Base-by-base conservation (phyloP, 2,113 vertebrate species). In the Petromus typicus region DNA sequence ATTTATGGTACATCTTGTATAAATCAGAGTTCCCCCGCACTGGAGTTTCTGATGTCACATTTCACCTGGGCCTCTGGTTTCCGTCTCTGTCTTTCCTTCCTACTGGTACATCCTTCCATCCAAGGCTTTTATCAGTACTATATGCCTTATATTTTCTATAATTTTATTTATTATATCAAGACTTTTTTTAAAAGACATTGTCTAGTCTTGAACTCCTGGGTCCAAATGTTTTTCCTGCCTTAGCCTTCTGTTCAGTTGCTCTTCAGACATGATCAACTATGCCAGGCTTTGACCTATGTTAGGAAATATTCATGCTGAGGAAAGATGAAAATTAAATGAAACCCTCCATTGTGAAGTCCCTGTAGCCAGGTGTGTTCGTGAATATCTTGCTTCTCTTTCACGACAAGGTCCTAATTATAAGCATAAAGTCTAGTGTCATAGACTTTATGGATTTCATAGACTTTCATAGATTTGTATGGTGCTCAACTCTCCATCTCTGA, bases 271-370 rank as follows among this genome's bases (percentile, higher is more conserved):
- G 4, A n/a, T 7, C 25, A 1, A 3, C 4, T 20, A 25, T 8
- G 5, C 17, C 34, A 14, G 1, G 37, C 56, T 92, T 88, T 54
- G 81, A 73, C 20, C 4, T 78, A n/a, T 9, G 13, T 5, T 16
- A 25, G 81, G 78, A 12, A 76, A 57, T 7, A 76, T 80, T 43
- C 18, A 83, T 6, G 7, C 1, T n/a, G 54, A 20, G 64, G 12
- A 71, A 89, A 94, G 59, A 81, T 37, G 18, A 34, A 76, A 56
- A 56, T 30, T n/a, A 82, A 83, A 45, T 48, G 9, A 76, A 75
- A 69, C 4, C 22, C 2, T 7, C 2, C 11, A 17, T 40, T 17
- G 12, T 3, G 43, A 82, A 85, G 30, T 80, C 22, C 13, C 59
- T 54, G 30, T 22, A 2, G 16, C 14, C 20, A n/a, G 57, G 7